These are phyloP conservation scores for Hymenochirus boettgeri DNA, from an alignment of 2,113 vertebrate genomes.

Conservation along the genomic window DNA sequence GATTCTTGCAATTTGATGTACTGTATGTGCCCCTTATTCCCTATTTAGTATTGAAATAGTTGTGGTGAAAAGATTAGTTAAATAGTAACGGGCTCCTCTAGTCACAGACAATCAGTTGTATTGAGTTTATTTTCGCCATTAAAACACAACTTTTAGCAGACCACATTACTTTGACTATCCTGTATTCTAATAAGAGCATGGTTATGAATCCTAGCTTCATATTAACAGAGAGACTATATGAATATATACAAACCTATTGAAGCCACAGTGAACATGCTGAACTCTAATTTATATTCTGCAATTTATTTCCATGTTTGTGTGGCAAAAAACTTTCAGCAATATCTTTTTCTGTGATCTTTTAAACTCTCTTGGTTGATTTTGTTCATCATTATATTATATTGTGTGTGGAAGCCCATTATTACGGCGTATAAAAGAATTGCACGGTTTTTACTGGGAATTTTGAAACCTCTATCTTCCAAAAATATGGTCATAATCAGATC, in stretches of 20 bases:
- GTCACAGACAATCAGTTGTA: too few relatives aligned
- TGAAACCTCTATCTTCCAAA: slow-evolving; percentile 9
- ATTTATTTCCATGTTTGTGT: slow-evolving; percentile 41
- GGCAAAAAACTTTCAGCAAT: slow-evolving; percentile 46
- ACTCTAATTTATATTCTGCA: slow-evolving; percentile 11
- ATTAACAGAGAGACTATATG: neutral
- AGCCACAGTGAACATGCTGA: neutral
- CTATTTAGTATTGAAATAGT: too few relatives aligned
- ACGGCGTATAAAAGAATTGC: slow-evolving; percentile 33
- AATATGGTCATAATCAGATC: neutral
- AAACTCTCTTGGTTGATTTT: slow-evolving; percentile 34
- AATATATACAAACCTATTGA: neutral
- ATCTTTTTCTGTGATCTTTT: slow-evolving; percentile 28
- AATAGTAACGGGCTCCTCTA: too few relatives aligned
- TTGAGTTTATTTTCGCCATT: too few relatives aligned
- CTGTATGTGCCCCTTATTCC: too few relatives aligned
- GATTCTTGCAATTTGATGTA: too few relatives aligned
- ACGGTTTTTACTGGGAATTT: slow-evolving; percentile 7
- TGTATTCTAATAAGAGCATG: neutral
- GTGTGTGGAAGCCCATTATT: slow-evolving; percentile 21
- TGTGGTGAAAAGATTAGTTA: too few relatives aligned
- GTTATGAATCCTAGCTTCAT: neutral
- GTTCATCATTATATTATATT: slow-evolving; percentile 43
- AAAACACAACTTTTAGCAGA: too few relatives aligned
- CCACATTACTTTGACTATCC: too few relatives aligned